phyloP scores from a whole-genome alignment of 2,797 vertebrate genomes.

The Schizopygopsis malacanthus region DNA sequence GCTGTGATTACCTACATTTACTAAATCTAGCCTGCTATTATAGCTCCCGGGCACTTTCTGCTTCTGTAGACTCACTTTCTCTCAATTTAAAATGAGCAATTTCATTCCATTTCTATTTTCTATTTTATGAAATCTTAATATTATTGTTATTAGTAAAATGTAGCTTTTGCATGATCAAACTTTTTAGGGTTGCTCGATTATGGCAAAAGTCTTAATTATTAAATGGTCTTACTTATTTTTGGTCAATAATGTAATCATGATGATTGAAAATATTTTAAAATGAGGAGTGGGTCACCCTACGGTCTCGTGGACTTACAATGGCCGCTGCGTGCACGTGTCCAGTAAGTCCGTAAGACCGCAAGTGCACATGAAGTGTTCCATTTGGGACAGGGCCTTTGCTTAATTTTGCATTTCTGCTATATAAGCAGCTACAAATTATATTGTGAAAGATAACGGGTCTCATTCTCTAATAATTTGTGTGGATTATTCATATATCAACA shows the following conservation, averaged over 20 bases:
- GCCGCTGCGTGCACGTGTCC: no score
- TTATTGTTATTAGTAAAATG: neutral
- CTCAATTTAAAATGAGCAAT: constrained; percentile 61
- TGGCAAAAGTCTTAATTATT: neutral
- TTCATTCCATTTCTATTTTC: constrained; percentile 45
- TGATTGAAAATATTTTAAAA: neutral
- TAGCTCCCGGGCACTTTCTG: constrained; percentile 71
- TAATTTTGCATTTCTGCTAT: neutral
- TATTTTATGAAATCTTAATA: constrained; percentile 15
- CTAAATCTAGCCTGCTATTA: constrained; percentile 77
- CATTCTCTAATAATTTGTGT: neutral
- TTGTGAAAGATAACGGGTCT: neutral
- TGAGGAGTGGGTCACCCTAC: no score
- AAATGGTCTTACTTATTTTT: neutral
- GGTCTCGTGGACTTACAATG: no score
- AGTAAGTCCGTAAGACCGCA: no score
- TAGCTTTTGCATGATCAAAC: neutral
- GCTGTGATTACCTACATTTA: constrained; percentile 78
- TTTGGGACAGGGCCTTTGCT: neutral
- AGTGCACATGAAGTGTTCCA: no score
- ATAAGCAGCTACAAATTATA: neutral
- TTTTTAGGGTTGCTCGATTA: neutral
- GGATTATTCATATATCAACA: neutral
- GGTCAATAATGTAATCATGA: neutral
- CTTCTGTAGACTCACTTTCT: constrained; percentile 58